Evolutionary conservation across 2,888 invertebrate species (phyloP), one percentile per base, ranked within the genome.

Genomic region (Rhogogaster chlorosoma): DNA sequence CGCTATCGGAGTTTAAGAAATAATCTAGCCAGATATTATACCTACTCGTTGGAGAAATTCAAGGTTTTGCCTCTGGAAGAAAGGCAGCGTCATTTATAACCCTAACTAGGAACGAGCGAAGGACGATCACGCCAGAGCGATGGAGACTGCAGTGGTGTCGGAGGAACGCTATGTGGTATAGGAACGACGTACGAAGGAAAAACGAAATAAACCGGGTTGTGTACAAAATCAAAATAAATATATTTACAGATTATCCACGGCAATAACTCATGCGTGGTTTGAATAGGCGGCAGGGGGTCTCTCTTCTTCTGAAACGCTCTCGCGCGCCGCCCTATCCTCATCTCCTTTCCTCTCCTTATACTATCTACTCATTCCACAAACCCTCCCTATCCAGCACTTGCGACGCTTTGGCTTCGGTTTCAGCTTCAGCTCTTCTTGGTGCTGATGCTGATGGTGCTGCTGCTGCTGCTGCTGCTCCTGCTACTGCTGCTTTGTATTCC

Each of bases 161-260:
- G 42, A 3, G 42, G 73, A 42, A 38, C 15, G 42, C 38, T 38
- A 12, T 70, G 42, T 42, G 73, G 73, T 53, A 61, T 22, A 38
- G 22, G 38, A 42, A 83, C 45, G 70, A 22, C 26, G 77, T 42
- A 75, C 53, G 77, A 86, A 64, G 67, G 42, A 83, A 85, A 88
- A 87, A 87, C 84, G 85, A 89, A 90, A 89, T 90, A 90, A 91
- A 90, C 88, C 88, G 89, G 87, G 90, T 89, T 89, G 90, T 89
- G 92, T 91, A 91, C 89, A 90, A 91, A 92, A 92, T 92, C 91
- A 92, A 92, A 92, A 92, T 92, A 92, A 92, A 92, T 91, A 92
- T 91, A 92, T 92, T 92, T 91, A 92, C 91, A 92, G 92, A 92
- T 92, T 92, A 92, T 92, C 92, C 92, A 90, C 78, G 90, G 91